Evolutionary conservation across 2,113 vertebrate species (phyloP), one percentile per base, ranked within the genome.

Genomic region (Neomonachus schauinslandi): DNA sequence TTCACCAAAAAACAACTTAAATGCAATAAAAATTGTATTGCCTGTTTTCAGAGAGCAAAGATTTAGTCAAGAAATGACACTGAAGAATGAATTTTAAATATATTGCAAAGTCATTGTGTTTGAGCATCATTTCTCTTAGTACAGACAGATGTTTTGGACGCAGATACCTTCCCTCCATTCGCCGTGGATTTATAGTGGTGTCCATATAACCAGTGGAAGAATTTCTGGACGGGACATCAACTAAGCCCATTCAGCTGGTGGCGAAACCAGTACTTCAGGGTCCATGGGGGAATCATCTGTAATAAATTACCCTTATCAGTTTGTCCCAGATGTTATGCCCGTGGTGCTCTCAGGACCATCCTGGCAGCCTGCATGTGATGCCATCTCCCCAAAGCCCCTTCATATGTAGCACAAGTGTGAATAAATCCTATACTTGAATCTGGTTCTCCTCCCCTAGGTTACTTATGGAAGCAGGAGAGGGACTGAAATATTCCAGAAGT

Each of bases 1-100:
- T 98, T 85, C 72, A 96, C 83, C 95, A 92, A 94, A 84, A 98
- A 93, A 42, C 12, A 86, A 84, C 5, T 96, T 98, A 85, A 96
- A 97, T 85, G 85, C 92, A 96, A 79, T 93, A 91, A 96, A 95
- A 97, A 96, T 74, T 81, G 65, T 89, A 93, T 79, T 81, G 15
- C 59, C 16, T 95, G 28, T 88, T 97, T 95, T 96, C 83, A 95
- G 46, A 97, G 83, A 97, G 83, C 53, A 97, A 92, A 61, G 26
- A n/a, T 76, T 93, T 91, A 51, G 86, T 91, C 72, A 89, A 92
- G 76, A 92, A 94, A 96, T 69, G 53, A 92, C 80, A 74, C 71
- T 72, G 71, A 95, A 88, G 42, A 67, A 67, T 36, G n/a, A 51
- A 95, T 36, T 76, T 95, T 28, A 4, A 5, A 77, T 46, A 21